Conservation (phyloP, 2,797 vertebrate species). For the Anolis apletophallus region DNA sequence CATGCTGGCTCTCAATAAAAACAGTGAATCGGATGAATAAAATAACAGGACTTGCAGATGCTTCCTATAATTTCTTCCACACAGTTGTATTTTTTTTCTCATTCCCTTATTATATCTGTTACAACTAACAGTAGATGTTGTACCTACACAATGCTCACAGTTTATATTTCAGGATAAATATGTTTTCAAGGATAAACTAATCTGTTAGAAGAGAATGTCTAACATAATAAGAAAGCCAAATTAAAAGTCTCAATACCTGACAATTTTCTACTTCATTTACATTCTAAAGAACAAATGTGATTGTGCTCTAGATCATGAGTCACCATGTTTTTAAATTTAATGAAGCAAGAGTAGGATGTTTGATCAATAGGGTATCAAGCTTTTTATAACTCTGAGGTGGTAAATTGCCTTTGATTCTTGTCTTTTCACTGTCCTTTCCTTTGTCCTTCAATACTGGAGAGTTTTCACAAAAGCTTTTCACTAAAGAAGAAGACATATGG, state of each 20-base stretch:
- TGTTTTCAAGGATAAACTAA: constrained; percentile 11
- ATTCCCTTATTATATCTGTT: neutral
- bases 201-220: neutral
- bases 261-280: constrained; percentile 16
- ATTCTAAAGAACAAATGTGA: constrained; percentile 11
- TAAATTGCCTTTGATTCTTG: constrained; percentile 31
- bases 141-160: neutral
- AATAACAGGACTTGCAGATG: neutral
- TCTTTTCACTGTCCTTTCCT: constrained; percentile 40
- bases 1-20: no score
- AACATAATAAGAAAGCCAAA: constrained; percentile 6
- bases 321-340: constrained; percentile 46
- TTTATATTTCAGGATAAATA: constrained; percentile 12
- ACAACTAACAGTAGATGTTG: neutral
- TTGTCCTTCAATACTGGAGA: constrained; percentile 22
- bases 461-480: neutral
- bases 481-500: neutral
- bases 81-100: neutral
- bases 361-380: constrained; percentile 43
- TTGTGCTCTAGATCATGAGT: constrained; percentile 40
- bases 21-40: no score
- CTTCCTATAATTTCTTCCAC: neutral
- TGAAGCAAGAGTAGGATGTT: constrained; percentile 32
- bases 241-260: neutral
- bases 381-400: constrained; percentile 42